Evolutionary conservation across 1,140 invertebrate species (phyloP).

Genomic region (Cotesia vestalis): DNA sequence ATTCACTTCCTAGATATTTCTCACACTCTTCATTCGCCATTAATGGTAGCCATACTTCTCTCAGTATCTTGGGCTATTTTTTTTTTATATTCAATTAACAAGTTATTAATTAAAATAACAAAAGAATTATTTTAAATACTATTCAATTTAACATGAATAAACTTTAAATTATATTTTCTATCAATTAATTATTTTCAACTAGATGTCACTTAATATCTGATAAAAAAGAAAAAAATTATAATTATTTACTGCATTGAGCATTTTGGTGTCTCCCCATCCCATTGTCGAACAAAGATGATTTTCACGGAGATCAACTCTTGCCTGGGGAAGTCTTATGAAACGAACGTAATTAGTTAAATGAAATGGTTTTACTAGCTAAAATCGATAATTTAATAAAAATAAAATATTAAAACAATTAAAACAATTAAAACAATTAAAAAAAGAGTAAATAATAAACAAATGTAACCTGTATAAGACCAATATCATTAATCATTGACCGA

Average conservation of each 20-base stretch:
- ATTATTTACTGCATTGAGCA: neutral
- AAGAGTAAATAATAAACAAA: neutral
- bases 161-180: too few relatives aligned
- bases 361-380: constrained; percentile 36
- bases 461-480: constrained; percentile 55
- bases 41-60: constrained; percentile 46
- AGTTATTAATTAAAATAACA: neutral
- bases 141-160: too few relatives aligned
- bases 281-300: constrained; percentile 41
- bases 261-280: constrained; percentile 48
- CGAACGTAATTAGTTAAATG: constrained; percentile 32
- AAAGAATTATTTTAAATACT: too few relatives aligned
- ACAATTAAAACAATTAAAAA: neutral
- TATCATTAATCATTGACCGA: constrained; percentile 52
- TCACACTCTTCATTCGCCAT: constrained; percentile 42
- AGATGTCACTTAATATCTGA: too few relatives aligned
- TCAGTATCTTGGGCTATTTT: constrained; percentile 31
- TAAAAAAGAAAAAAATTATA: too few relatives aligned
- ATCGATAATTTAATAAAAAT: constrained; percentile 3
- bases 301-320: constrained; percentile 37
- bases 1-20: constrained; percentile 11
- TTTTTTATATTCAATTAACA: neutral
- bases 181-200: too few relatives aligned
- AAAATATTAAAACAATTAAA: neutral
- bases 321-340: constrained; percentile 26